phyloP scores from a whole-genome alignment of 2,797 vertebrate species.

The Peromyscus aztecus region DNA sequence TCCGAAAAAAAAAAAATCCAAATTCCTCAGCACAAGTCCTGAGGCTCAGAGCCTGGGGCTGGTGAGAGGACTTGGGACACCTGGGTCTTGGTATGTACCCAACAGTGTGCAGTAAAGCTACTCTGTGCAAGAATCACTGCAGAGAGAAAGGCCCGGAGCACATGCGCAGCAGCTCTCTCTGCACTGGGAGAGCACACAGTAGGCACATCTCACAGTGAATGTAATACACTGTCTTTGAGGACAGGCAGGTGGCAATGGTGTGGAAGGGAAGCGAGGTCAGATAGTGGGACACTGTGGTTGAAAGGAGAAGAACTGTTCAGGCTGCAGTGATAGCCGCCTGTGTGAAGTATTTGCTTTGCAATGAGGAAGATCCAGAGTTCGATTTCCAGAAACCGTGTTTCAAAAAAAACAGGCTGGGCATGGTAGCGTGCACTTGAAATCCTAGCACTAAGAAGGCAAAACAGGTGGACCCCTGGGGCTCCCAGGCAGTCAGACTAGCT shows the following conservation, averaged over 20 bases:
- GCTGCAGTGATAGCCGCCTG: too few relatives aligned
- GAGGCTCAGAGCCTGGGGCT: constrained; percentile 1
- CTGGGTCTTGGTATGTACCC: background rate
- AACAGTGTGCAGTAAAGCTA: fast-evolving
- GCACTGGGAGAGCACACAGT: background rate
- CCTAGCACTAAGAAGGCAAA: background rate
- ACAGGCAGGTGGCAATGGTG: background rate
- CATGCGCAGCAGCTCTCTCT: background rate
- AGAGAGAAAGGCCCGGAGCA: background rate
- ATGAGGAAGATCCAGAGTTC: background rate
- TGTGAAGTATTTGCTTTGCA: background rate
- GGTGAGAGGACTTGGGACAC: background rate
- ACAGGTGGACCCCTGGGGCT: background rate
- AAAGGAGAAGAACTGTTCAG: background rate
- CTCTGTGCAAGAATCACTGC: background rate
- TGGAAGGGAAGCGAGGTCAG: background rate
- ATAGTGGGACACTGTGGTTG: background rate
- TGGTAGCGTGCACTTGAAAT: background rate
- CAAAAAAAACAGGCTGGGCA: background rate
- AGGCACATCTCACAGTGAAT: background rate
- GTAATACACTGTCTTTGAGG: background rate
- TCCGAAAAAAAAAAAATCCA: too few relatives aligned
- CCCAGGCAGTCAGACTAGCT: background rate
- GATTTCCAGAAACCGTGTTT: background rate
- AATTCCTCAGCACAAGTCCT: background rate